phyloP scores from a whole-genome alignment of 2,888 invertebrate genomes.

The Incurvaria masculella region DNA sequence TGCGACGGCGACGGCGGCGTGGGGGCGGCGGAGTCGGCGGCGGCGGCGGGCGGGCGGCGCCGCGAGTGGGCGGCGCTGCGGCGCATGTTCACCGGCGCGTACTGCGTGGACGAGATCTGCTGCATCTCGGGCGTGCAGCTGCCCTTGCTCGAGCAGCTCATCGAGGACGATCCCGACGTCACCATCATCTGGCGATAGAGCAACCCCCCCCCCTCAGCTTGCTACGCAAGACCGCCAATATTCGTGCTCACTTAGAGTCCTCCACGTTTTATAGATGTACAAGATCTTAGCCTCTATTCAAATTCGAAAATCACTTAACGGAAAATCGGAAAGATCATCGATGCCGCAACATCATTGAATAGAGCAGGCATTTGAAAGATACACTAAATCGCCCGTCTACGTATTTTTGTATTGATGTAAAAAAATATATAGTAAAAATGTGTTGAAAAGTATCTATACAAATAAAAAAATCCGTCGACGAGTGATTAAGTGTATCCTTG shows the following conservation, averaged over 20 bases:
- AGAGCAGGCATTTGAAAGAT: too few relatives aligned
- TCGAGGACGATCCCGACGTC: conserved; percentile 81
- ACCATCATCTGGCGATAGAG: conserved; percentile 76
- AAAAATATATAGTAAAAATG: too few relatives aligned
- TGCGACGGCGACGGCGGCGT: too few relatives aligned
- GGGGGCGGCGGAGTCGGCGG: too few relatives aligned
- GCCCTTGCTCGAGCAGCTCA: conserved; percentile 73
- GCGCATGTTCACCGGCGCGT: conserved; percentile 73
- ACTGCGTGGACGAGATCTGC: conserved; percentile 88
- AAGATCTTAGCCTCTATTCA: conserved; percentile 1
- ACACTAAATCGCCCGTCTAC: too few relatives aligned
- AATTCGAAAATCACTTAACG: conserved; percentile 5
- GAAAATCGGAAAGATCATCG: too few relatives aligned
- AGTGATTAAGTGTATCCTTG: too few relatives aligned
- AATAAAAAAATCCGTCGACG: too few relatives aligned
- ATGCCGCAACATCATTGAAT: too few relatives aligned
- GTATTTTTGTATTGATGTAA: too few relatives aligned
- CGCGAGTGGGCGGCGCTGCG: conserved; percentile 47
- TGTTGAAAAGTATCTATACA: too few relatives aligned
- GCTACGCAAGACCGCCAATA: conserved; percentile 34
- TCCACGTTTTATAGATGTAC: conserved; percentile 7
- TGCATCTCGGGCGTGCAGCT: conserved; percentile 75
- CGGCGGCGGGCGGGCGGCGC: too few relatives aligned
- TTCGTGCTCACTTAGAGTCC: conserved; percentile 4
- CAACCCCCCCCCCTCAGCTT: conserved; percentile 43